Evolutionary conservation across 2,113 vertebrate species (phyloP).

Genomic region (Centropristis striata): DNA sequence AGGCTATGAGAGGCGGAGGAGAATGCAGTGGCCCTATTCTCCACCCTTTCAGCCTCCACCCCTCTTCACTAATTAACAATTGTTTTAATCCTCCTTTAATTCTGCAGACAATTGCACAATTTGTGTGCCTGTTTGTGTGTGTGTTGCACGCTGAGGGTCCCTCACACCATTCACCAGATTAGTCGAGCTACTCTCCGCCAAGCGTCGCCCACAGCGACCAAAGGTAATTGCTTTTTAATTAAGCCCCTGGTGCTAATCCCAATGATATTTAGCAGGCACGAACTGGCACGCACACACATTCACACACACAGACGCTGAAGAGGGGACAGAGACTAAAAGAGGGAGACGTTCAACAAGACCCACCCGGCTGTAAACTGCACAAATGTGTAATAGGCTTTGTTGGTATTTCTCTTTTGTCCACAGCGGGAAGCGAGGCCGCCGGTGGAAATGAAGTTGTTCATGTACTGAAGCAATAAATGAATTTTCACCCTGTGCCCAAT

Average conservation of each 20-base stretch:
- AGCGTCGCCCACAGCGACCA: slow-evolving; percentile 69
- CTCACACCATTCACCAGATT: slow-evolving; percentile 70
- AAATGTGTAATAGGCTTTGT: slow-evolving; percentile 50
- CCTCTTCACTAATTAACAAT: slow-evolving; percentile 71
- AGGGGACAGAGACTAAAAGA: slow-evolving; percentile 26
- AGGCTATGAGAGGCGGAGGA: slow-evolving; percentile 37
- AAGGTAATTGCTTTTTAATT: slow-evolving; percentile 87
- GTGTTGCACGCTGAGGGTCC: slow-evolving; percentile 56
- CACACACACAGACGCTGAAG: slow-evolving; percentile 11
- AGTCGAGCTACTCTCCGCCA: slow-evolving; percentile 63
- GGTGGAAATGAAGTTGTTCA: slow-evolving; percentile 49
- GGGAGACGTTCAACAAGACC: slow-evolving; percentile 46
- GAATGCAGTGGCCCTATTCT: slow-evolving; percentile 24
- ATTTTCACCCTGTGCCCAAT: slow-evolving; percentile 41
- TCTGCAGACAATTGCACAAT: slow-evolving; percentile 62
- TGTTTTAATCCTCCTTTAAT: slow-evolving; percentile 69
- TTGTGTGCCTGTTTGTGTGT: slow-evolving; percentile 35
- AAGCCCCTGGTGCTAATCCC: slow-evolving; percentile 82
- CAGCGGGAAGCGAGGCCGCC: slow-evolving; percentile 20
- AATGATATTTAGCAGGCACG: slow-evolving; percentile 79
- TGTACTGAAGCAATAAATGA: slow-evolving; percentile 53
- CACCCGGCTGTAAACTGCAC: slow-evolving; percentile 38
- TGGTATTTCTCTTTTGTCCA: slow-evolving; percentile 52
- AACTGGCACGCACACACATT: slow-evolving; percentile 24
- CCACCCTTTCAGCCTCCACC: slow-evolving; percentile 26